phyloP scores from a whole-genome alignment of 2,113 vertebrate genomes.

The Muntiacus reevesi region DNA sequence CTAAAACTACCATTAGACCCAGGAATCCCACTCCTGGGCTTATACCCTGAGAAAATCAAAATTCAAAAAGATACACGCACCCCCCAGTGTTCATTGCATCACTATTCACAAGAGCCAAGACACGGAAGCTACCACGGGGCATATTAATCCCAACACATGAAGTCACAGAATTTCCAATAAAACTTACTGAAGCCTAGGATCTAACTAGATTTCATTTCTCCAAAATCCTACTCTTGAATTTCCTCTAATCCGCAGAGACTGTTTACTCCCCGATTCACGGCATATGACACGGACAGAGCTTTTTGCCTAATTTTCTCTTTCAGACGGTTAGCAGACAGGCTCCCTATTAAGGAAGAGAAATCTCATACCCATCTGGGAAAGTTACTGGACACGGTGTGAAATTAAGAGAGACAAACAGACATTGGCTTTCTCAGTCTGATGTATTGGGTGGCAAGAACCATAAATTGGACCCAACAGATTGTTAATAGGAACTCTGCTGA shows the following conservation, averaged over 20 bases:
- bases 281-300: fast-evolving
- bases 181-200: background rate
- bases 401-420: background rate
- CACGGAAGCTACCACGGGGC: background rate
- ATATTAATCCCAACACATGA: background rate
- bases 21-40: background rate
- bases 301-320: background rate
- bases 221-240: background rate
- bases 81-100: background rate
- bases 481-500: background rate
- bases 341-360: background rate
- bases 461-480: background rate
- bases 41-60: background rate
- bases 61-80: fast-evolving
- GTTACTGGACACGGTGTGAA: background rate
- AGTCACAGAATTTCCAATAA: background rate
- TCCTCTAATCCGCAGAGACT: fast-evolving
- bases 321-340: background rate
- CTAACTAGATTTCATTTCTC: background rate
- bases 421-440: background rate
- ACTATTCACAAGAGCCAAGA: background rate
- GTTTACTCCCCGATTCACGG: fast-evolving
- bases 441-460: background rate
- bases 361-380: no score
- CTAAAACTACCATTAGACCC: background rate